These are phyloP conservation scores for Tenrec ecaudatus DNA, from an alignment of 2,113 vertebrate genomes.

Conservation along the genomic window DNA sequence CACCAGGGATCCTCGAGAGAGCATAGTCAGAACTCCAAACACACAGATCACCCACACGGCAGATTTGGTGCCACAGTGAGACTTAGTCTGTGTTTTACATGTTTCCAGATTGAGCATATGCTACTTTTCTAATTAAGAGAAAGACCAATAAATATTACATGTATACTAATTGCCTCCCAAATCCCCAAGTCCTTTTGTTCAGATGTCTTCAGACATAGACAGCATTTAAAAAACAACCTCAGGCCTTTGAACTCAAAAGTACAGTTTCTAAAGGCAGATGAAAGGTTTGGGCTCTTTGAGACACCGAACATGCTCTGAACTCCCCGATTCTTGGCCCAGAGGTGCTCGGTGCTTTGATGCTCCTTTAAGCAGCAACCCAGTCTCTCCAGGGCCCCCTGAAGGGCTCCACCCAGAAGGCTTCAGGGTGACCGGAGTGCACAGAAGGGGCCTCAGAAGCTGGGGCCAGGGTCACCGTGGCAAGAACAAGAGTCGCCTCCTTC, in stretches of 20 bases:
- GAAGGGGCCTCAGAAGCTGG: background rate
- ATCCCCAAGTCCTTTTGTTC: conserved; percentile 51
- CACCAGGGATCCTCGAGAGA: background rate
- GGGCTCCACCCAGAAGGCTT: background rate
- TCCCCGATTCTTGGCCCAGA: accelerated
- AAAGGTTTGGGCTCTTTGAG: background rate
- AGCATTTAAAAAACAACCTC: conserved; percentile 10
- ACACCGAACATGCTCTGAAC: background rate
- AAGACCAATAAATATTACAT: conserved; percentile 58
- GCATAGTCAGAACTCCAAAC: background rate
- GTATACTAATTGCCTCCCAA: conserved; percentile 61
- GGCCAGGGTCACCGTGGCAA: background rate
- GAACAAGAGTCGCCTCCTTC: background rate
- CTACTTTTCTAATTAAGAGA: conserved; percentile 68
- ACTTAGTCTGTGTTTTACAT: conserved; percentile 50
- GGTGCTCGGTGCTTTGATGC: background rate
- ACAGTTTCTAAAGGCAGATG: conserved; percentile 37
- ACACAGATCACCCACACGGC: accelerated
- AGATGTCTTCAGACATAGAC: conserved; percentile 35
- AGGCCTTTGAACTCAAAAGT: conserved; percentile 31
- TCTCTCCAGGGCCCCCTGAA: background rate
- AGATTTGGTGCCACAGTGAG: background rate
- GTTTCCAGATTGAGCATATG: conserved; percentile 53
- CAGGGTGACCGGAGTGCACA: background rate
- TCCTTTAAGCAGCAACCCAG: background rate